These are phyloP conservation scores for Catocala fraxini DNA, from an alignment of 2,888 invertebrate genomes.

Conservation along the genomic window DNA sequence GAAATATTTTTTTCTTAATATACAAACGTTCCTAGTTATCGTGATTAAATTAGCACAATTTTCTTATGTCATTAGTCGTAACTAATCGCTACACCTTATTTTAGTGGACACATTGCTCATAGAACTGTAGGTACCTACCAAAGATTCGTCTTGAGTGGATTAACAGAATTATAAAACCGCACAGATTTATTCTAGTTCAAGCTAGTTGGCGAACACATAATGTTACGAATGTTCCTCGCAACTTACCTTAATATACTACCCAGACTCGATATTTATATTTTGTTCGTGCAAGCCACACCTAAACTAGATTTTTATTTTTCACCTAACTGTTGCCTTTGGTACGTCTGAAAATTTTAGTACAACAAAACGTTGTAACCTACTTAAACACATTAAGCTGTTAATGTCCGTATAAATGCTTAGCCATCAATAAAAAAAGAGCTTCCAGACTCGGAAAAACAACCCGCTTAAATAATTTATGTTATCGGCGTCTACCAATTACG, in stretches of 20 bases:
- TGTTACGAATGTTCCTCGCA: conserved; percentile 14
- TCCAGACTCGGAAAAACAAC: conserved; percentile 11
- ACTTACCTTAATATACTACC: conserved; percentile 33
- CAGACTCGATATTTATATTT: conserved; percentile 14
- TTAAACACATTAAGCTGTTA: background rate
- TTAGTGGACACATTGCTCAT: background rate
- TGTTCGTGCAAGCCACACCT: background rate
- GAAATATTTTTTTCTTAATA: background rate
- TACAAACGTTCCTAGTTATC: background rate
- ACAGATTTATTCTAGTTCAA: background rate
- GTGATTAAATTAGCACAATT: conserved; percentile 28
- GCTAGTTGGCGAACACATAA: background rate
- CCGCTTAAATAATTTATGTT: conserved; percentile 24
- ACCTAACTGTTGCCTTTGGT: background rate
- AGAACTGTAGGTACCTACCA: too few relatives aligned
- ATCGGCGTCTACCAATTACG: conserved; percentile 21
- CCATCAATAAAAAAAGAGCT: conserved; percentile 5
- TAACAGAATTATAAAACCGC: conserved; percentile 4
- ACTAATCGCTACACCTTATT: conserved; percentile 11
- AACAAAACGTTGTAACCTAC: too few relatives aligned
- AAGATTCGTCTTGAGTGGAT: background rate
- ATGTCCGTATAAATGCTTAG: background rate
- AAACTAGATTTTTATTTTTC: background rate
- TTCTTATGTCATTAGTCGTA: conserved; percentile 22
- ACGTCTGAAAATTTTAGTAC: background rate